Percentiles rank a stretch among this genome's conserved stretches.
Conservation (phyloP, 2,113 vertebrate genomes). For the Labeo rohita region DNA sequence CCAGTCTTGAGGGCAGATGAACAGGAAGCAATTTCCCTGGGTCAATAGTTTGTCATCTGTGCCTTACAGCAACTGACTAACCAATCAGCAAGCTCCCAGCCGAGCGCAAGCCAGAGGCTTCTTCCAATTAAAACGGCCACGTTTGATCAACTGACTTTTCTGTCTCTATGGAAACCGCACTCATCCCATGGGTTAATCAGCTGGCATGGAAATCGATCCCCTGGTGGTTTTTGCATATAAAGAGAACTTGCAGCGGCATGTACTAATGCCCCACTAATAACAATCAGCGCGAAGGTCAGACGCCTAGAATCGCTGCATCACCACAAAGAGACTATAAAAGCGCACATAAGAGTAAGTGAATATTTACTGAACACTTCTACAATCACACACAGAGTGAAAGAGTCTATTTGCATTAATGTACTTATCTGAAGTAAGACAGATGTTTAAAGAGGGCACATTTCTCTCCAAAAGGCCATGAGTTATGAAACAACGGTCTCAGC, state of each 20-base stretch:
- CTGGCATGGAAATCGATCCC: conserved; percentile 40
- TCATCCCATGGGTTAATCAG: conserved; percentile 47
- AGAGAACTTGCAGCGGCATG: neutral
- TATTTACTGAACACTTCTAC: conserved; percentile 14
- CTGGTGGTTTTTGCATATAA: conserved; percentile 19
- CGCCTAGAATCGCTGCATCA: neutral
- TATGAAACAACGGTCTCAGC: neutral
- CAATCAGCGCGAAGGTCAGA: conserved; percentile 23
- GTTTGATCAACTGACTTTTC: conserved; percentile 35
- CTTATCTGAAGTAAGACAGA: neutral
- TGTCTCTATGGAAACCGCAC: conserved; percentile 45
- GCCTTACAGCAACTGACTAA: conserved; percentile 22
- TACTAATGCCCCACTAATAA: neutral
- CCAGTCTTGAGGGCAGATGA: conserved; percentile 29
- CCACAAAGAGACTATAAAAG: neutral
- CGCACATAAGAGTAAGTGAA: conserved; percentile 9
- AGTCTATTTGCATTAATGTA: neutral
- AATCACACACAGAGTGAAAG: conserved; percentile 2
- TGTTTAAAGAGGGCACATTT: neutral
- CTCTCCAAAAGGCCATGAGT: conserved; percentile 1
- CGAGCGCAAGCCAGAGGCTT: neutral
- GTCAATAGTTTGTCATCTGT: conserved; percentile 21
- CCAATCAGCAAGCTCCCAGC: conserved; percentile 40
- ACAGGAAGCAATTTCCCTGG: conserved; percentile 25
- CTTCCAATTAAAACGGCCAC: conserved; percentile 33